Evolutionary conservation across 2,113 vertebrate species (phyloP).

Genomic region (Colius striatus): DNA sequence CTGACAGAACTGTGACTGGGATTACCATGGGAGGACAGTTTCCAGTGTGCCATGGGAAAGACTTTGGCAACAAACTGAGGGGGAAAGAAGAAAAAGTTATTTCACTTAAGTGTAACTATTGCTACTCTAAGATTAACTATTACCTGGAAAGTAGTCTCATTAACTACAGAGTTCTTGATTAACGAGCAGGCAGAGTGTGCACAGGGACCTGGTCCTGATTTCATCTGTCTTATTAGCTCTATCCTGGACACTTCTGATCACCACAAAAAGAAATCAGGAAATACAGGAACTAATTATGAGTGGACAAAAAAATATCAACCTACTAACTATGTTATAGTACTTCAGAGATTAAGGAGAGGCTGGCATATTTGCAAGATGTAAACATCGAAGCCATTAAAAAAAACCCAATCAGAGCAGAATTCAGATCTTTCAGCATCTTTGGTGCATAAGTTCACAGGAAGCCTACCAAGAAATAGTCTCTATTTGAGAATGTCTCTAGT

Average conservation of each 20-base stretch:
- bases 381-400: not conserved
- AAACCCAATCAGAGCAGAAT: not conserved
- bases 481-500: not conserved
- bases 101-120: constrained; percentile 44
- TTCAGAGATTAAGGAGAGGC: not conserved
- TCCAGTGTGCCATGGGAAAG: not conserved
- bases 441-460: rapidly evolving
- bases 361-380: not conserved
- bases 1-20: not conserved
- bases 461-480: not conserved
- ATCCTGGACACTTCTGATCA: constrained; percentile 15
- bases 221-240: constrained; percentile 36
- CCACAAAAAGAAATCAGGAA: constrained; percentile 39
- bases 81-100: not conserved
- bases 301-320: not conserved
- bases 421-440: not conserved
- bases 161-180: constrained; percentile 75
- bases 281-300: constrained; percentile 23
- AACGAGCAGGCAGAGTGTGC: constrained; percentile 53
- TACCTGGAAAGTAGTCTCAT: constrained; percentile 73
- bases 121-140: constrained; percentile 58
- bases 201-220: constrained; percentile 55
- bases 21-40: not conserved
- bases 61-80: not conserved
- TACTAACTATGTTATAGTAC: not conserved